These are phyloP conservation scores for Drosophila nr. perissopoda DNA, from an alignment of 2,888 invertebrate species.

Conservation along the genomic window DNA sequence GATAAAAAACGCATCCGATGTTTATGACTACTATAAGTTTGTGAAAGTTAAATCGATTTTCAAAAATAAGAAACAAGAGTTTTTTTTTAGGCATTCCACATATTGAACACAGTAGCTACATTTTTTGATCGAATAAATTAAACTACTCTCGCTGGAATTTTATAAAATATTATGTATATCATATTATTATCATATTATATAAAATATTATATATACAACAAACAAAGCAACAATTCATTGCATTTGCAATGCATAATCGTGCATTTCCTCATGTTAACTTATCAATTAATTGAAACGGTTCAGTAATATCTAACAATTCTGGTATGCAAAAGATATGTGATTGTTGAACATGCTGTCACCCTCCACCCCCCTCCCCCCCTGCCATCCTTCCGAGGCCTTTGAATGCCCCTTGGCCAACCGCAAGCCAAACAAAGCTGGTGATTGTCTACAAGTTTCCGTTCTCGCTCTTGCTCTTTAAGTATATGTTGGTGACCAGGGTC, in stretches of 20 bases:
- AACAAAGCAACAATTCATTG: not conserved
- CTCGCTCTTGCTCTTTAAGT: not conserved
- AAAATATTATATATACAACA: not conserved
- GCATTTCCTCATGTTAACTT: constrained; percentile 2
- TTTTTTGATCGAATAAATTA: not conserved
- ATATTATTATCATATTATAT: not conserved
- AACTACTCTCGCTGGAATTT: not conserved
- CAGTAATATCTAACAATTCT: constrained; percentile 33
- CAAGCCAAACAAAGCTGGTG: constrained; percentile 53
- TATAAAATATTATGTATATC: not conserved
- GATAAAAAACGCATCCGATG: not conserved
- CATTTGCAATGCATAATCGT: not conserved
- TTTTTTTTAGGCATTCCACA: not conserved
- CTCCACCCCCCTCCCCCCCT: too few relatives aligned
- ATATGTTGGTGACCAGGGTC: constrained; percentile 5
- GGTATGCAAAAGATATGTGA: constrained; percentile 42
- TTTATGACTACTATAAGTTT: not conserved
- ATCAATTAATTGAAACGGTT: constrained; percentile 44
- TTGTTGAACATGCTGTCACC: not conserved
- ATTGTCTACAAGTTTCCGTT: constrained; percentile 53
- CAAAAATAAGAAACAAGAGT: not conserved
- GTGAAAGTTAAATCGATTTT: not conserved
- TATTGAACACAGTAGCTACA: not conserved
- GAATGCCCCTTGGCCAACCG: not conserved
- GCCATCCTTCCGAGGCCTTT: not conserved